Evolutionary conservation across 2,113 vertebrate genomes (phyloP), one percentile per base, ranked within the genome.

Genomic region (Cavia aperea): DNA sequence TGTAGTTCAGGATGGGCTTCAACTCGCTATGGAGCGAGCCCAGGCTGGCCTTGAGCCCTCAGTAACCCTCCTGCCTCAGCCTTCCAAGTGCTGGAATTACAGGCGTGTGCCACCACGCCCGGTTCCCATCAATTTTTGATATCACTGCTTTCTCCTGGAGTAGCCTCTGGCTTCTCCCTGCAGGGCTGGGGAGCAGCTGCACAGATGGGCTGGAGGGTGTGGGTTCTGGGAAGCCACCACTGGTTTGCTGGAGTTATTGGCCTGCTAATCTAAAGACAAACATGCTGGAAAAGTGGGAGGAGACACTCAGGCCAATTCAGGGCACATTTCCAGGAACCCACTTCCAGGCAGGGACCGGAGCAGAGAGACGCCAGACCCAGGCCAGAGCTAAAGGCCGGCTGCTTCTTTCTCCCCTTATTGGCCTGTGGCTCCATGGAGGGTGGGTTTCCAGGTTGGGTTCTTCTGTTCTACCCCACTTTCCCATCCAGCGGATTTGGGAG

Each of bases 401-500:
- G 15, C 21, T 14, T 33, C 66, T 15, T 14, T 33, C 66, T 15
- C 4, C 46, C 29, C 62, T 85, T 78, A 89, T 84, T 70, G 49
- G 49, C 66, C 19, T 21, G 63, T 68, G 56, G 24, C 43, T 39
- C 0, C 0, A 13, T 18, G 4, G 23, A 43, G n/a, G 13, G 19
- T 13, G 0, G 36, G 29, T 86, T 7, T 58, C 72, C 15, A 23
- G 21, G 36, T n/a, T 58, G 21, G 26, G 46, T 21, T 65, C 18
- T 70, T 87, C 18, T 4, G 84, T 66, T 60, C 91, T 54, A 16
- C 85, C 68, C 72, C 0, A 2, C 58, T 19, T 91, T 90, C 88
- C 84, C 21, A 39, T 12, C 8, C n/a, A 2, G 63, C 81, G 83
- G 86, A 94, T 92, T 91, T 58, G 39, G 90, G 90, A 92, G 83